Conservation (phyloP, 30 jellyfish, hydroid and myxozoan species). For the Turritopsis rubra region DNA sequence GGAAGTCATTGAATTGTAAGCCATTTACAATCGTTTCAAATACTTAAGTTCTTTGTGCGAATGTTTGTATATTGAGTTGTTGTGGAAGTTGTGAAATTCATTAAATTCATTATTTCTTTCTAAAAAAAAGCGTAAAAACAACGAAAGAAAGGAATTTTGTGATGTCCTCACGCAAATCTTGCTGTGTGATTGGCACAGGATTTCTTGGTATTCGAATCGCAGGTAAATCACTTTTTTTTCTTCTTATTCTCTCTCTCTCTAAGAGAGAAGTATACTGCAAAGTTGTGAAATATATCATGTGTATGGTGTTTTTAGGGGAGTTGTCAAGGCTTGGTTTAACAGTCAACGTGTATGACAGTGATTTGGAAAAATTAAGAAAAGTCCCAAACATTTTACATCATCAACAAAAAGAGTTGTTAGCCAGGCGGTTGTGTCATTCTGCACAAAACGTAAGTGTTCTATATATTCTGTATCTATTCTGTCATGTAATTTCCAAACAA, state of each 20-base stretch:
- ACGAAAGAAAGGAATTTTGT: background rate
- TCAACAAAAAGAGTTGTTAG: background rate
- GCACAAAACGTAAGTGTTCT: background rate
- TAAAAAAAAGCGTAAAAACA: no score
- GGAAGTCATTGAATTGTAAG: no score
- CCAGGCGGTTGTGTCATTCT: background rate
- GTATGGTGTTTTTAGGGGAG: background rate
- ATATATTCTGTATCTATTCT: no score
- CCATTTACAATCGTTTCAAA: no score
- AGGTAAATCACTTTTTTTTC: background rate
- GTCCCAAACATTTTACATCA: background rate
- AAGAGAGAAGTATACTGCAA: no score
- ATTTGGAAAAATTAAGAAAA: background rate
- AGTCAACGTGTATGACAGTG: constrained; percentile 5
- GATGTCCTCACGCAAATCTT: background rate
- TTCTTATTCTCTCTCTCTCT: background rate
- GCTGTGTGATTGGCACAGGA: constrained; percentile 16
- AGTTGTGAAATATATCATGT: no score
- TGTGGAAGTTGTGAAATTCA: background rate
- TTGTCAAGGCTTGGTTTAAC: background rate
- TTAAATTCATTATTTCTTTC: background rate
- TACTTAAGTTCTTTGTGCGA: no score
- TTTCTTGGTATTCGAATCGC: constrained; percentile 6
- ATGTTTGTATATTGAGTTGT: no score
- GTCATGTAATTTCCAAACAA: no score